Evolutionary conservation across 2,113 vertebrate species (phyloP).

Genomic region (Sinosuthora webbiana): DNA sequence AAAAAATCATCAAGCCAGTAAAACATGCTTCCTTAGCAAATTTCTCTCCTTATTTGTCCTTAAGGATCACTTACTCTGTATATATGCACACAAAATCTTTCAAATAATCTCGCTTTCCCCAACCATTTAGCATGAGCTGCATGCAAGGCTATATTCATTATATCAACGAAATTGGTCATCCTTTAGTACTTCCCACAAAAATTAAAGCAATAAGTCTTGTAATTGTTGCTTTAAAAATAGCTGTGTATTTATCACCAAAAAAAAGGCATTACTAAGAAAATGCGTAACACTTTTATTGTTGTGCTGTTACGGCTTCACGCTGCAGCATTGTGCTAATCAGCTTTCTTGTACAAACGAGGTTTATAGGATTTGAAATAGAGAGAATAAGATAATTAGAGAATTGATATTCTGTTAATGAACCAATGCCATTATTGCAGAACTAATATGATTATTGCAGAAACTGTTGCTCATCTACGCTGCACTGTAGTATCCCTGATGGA

Average conservation of each 20-base stretch:
- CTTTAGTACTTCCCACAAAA: background rate
- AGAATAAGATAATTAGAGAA: background rate
- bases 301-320: background rate
- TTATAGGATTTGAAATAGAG: background rate
- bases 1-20: constrained; percentile 3
- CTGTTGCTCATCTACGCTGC: background rate
- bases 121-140: background rate
- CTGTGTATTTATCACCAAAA: background rate
- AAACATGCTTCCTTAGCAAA: constrained; percentile 8
- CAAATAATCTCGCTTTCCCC: background rate
- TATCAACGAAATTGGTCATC: background rate
- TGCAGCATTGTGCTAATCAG: background rate
- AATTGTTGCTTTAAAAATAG: background rate
- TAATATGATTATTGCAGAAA: background rate
- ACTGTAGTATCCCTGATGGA: background rate
- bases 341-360: background rate
- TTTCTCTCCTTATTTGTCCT: background rate
- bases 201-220: background rate
- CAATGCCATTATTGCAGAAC: background rate
- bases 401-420: background rate
- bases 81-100: background rate
- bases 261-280: background rate
- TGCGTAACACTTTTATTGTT: background rate
- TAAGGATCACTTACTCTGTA: background rate
- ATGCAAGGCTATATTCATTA: background rate